Percentiles rank a stretch among this genome's conserved stretches.
These are phyloP conservation scores for Halcyon chelicuti DNA, from an alignment of 2,797 vertebrate genomes.

Conservation along the genomic window DNA sequence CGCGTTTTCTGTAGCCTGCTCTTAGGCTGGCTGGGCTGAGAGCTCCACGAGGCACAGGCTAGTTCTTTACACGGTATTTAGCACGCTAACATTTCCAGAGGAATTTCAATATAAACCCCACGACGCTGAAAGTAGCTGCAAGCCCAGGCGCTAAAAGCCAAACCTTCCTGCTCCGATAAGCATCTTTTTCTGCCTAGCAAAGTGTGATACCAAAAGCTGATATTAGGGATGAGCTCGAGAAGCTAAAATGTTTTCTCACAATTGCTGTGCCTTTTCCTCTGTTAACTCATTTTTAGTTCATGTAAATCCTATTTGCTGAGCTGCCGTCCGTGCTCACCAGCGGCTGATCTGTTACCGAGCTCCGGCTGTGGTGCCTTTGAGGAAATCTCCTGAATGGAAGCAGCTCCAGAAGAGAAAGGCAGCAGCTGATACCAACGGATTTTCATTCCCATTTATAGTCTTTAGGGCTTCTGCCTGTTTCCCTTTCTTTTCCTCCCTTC, in stretches of 20 bases:
- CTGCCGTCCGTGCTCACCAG: background rate
- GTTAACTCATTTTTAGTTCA: background rate
- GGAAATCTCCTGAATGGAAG: background rate
- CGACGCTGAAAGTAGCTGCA: background rate
- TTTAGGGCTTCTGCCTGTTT: background rate
- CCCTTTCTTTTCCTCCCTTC: background rate
- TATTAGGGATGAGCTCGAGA: background rate
- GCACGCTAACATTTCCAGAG: background rate
- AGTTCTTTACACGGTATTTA: background rate
- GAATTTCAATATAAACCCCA: rapidly evolving
- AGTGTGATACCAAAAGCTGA: background rate
- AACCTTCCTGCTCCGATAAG: background rate
- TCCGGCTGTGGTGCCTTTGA: background rate
- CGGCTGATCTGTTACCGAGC: background rate
- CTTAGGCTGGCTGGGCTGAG: background rate
- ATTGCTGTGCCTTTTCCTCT: background rate
- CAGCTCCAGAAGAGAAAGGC: background rate
- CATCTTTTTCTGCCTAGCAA: background rate
- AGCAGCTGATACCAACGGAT: background rate
- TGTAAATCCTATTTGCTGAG: background rate
- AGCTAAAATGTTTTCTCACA: background rate
- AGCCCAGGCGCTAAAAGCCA: background rate
- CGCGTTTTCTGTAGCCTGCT: rapidly evolving
- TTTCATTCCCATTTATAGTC: background rate
- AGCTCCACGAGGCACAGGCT: background rate